These are phyloP conservation scores for Onychomys leucogaster DNA, from an alignment of 2,797 vertebrate species.

Conservation along the genomic window DNA sequence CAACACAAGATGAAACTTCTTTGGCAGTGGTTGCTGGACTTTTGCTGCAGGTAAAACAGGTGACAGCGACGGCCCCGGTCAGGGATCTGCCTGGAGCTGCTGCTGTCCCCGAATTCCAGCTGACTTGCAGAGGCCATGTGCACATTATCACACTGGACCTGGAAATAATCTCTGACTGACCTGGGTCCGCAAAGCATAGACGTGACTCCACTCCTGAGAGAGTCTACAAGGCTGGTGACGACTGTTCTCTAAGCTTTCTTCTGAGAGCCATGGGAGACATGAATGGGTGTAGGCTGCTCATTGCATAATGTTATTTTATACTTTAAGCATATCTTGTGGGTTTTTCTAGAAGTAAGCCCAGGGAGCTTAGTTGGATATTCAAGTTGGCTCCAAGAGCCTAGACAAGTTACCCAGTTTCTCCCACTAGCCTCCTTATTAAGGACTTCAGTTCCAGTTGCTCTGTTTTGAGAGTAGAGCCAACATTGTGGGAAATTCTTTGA, in stretches of 20 bases:
- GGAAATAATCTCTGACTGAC: not conserved
- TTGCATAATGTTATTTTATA: slow-evolving; percentile 47
- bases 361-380: slow-evolving; percentile 1
- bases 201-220: not conserved
- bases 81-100: not conserved
- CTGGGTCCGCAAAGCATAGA: not conserved
- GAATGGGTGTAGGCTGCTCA: not conserved
- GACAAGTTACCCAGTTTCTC: slow-evolving; percentile 28
- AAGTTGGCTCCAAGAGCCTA: slow-evolving; percentile 45
- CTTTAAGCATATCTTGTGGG: slow-evolving; percentile 3
- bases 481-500: not conserved
- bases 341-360: slow-evolving; percentile 52
- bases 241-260: not conserved
- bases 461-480: not conserved
- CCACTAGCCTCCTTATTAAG: slow-evolving; percentile 34
- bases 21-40: not conserved
- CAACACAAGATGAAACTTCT: not conserved
- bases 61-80: not conserved
- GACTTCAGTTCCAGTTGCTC: slow-evolving; percentile 36
- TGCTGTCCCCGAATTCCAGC: not conserved
- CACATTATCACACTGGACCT: not conserved
- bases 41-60: not conserved
- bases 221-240: not conserved
- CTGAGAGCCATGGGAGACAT: not conserved
- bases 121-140: not conserved